Conservation (phyloP, 2,797 vertebrate genomes). For the Triplophysa yarkandensis region DNA sequence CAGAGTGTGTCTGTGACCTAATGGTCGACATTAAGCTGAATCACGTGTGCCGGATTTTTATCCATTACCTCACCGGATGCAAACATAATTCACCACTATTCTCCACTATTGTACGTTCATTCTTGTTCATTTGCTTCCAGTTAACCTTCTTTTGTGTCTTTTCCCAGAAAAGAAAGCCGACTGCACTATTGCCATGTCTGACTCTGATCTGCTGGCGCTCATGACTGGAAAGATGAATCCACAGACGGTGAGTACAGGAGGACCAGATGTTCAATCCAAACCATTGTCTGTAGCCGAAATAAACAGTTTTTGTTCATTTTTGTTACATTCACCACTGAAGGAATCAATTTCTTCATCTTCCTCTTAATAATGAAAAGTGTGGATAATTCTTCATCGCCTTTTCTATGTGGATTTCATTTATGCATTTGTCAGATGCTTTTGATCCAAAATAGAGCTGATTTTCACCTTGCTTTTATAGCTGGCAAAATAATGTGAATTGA, state of each 20-base stretch:
- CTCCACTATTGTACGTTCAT: neutral
- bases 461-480: no score
- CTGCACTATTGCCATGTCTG: conserved; percentile 88
- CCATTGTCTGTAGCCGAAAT: neutral
- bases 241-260: conserved; percentile 77
- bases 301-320: neutral
- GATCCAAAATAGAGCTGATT: no score
- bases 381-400: neutral
- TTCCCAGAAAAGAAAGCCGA: conserved; percentile 87
- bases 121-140: neutral
- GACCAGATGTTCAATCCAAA: neutral
- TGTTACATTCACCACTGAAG: neutral
- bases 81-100: neutral
- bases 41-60: neutral
- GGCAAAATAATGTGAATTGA: no score
- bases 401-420: neutral
- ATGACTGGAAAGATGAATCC: conserved; percentile 96
- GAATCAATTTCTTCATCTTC: neutral
- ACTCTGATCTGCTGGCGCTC: conserved; percentile 82
- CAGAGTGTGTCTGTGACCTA: neutral
- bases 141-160: conserved; percentile 19
- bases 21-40: neutral
- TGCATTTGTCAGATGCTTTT: no score
- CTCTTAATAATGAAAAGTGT: neutral
- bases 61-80: neutral